These are phyloP conservation scores for Ametastegia equiseti DNA, from an alignment of 2,888 invertebrate genomes.

Conservation along the genomic window DNA sequence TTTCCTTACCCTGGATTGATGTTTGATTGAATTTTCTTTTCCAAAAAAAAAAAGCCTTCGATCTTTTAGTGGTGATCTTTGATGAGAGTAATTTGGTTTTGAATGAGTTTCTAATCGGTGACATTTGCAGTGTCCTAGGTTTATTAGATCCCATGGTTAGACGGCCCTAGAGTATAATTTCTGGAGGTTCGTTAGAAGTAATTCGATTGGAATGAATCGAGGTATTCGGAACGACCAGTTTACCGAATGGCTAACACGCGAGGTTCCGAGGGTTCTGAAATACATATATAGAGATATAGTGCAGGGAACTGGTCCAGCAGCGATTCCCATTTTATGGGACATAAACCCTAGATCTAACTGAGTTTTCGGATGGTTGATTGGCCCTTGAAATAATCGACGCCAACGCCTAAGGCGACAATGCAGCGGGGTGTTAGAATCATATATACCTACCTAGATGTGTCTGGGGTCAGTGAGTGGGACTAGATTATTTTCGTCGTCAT, in stretches of 20 bases:
- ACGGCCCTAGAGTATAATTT: neutral
- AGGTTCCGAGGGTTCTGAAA: constrained; percentile 3
- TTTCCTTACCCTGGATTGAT: no score
- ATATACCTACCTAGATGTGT: neutral
- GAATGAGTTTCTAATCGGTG: neutral
- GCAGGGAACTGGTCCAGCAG: constrained; percentile 46
- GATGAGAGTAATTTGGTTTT: neutral
- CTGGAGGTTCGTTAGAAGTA: constrained; percentile 3
- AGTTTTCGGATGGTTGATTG: constrained; percentile 65
- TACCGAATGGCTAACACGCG: neutral
- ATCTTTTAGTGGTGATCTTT: neutral
- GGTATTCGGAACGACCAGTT: neutral
- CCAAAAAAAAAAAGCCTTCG: no score
- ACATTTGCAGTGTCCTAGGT: neutral
- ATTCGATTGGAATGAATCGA: constrained; percentile 41
- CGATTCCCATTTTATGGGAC: constrained; percentile 68
- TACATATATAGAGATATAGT: no score
- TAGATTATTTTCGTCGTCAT: neutral
- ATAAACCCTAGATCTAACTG: constrained; percentile 65
- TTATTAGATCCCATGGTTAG: neutral
- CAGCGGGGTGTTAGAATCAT: constrained; percentile 49
- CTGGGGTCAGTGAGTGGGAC: neutral
- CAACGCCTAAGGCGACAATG: constrained; percentile 61
- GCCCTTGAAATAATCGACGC: constrained; percentile 61
- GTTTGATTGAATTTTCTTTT: no score